phyloP scores from a whole-genome alignment of 2,113 vertebrate species.

The Todiramphus saurophagus region DNA sequence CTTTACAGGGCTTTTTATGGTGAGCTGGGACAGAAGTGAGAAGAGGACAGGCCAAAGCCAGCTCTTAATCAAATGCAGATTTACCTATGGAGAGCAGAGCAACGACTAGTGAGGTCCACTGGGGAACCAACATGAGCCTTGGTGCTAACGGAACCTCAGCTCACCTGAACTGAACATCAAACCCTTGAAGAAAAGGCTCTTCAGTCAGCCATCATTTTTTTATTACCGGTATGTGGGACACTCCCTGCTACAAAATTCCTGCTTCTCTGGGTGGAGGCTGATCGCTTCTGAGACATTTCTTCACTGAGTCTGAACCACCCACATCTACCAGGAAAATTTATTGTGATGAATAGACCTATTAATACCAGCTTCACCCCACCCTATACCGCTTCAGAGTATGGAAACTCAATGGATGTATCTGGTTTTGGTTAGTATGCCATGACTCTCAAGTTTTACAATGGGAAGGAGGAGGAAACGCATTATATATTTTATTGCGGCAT shows the following conservation, averaged over 20 bases:
- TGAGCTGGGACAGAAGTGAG: neutral
- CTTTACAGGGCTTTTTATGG: slow-evolving; percentile 43
- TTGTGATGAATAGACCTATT: slow-evolving; percentile 54
- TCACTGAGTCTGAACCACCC: slow-evolving; percentile 43
- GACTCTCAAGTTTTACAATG: slow-evolving; percentile 53
- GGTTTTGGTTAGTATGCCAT: slow-evolving; percentile 50
- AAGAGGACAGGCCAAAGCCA: slow-evolving; percentile 8
- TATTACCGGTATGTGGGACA: slow-evolving; percentile 34
- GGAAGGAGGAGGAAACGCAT: slow-evolving; percentile 10
- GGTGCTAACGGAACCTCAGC: neutral
- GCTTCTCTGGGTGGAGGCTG: slow-evolving; percentile 49
- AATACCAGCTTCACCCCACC: slow-evolving; percentile 56
- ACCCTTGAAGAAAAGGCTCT: neutral
- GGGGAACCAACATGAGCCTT: neutral
- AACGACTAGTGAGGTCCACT: neutral
- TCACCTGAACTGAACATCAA: slow-evolving; percentile 45
- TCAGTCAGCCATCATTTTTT: neutral
- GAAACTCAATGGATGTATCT: slow-evolving; percentile 43
- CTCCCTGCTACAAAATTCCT: slow-evolving; percentile 37
- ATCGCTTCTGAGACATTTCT: slow-evolving; percentile 55
- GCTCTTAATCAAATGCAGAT: slow-evolving; percentile 43
- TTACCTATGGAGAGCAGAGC: neutral
- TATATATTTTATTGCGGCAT: slow-evolving; percentile 31
- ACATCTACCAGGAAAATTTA: slow-evolving; percentile 55
- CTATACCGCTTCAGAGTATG: slow-evolving; percentile 50